These are phyloP conservation scores for Dryocosmus kuriphilus DNA, from an alignment of 2,888 invertebrate genomes.

Conservation along the genomic window DNA sequence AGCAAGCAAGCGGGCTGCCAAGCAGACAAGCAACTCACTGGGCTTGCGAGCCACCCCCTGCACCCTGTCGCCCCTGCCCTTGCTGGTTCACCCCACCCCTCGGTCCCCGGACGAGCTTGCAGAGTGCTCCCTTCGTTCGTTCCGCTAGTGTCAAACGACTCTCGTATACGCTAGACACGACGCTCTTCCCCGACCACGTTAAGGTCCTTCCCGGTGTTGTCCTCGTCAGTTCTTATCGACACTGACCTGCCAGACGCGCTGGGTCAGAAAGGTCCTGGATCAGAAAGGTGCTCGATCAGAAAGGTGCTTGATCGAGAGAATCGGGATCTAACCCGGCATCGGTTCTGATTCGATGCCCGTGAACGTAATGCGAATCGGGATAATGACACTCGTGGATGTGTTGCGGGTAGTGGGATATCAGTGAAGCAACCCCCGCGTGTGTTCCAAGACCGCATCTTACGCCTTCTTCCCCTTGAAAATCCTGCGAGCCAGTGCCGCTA, in stretches of 20 bases:
- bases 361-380: not conserved
- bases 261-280: constrained; percentile 5
- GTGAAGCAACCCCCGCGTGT: constrained; percentile 29
- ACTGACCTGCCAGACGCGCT: constrained; percentile 52
- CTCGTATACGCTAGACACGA: constrained; percentile 39
- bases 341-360: not conserved
- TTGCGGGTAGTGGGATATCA: constrained; percentile 39
- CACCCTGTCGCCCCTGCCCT: not conserved
- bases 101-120: constrained; percentile 56
- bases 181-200: constrained; percentile 24
- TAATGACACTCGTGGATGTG: constrained; percentile 41
- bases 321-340: not conserved
- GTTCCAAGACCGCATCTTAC: not conserved
- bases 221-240: constrained; percentile 24
- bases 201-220: constrained; percentile 4
- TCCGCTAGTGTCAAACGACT: constrained; percentile 39
- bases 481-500: constrained; percentile 51
- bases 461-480: not conserved
- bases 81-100: constrained; percentile 32
- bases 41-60: constrained; percentile 39
- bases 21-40: constrained; percentile 40
- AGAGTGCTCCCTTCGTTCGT: constrained; percentile 55
- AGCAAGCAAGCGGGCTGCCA: constrained; percentile 41
- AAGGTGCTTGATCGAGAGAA: not conserved
- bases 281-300: constrained; percentile 40